phyloP scores from a whole-genome alignment of 1,140 invertebrate species.

The Delia radicum region DNA sequence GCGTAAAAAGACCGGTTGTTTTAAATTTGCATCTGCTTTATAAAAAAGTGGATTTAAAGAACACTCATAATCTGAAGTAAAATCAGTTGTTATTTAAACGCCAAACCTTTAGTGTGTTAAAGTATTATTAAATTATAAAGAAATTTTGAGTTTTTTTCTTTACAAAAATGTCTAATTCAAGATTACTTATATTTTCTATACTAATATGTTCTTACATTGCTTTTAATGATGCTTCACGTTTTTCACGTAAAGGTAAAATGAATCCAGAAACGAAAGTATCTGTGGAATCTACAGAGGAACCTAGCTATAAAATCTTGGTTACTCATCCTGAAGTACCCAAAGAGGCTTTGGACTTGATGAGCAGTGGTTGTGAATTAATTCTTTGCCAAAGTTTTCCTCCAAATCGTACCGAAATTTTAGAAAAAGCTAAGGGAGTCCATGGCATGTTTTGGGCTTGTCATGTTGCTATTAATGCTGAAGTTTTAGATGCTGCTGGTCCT shows the following conservation, averaged over 20 bases:
- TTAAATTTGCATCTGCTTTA: not conserved
- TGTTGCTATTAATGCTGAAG: conserved; percentile 71
- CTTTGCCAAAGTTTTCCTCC: conserved; percentile 40
- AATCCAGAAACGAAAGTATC: not conserved
- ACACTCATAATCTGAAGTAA: not conserved
- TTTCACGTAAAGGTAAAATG: conserved; percentile 11
- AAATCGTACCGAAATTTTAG: conserved; percentile 60
- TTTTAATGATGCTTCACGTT: not conserved
- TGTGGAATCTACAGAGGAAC: not conserved
- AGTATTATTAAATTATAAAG: no score
- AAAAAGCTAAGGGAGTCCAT: conserved; percentile 64
- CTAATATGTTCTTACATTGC: not conserved
- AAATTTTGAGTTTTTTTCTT: not conserved
- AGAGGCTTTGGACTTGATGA: conserved; percentile 54
- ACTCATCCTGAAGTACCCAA: conserved; percentile 55
- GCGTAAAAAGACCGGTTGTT: not conserved
- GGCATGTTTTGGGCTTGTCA: conserved; percentile 69
- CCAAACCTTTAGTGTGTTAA: not conserved
- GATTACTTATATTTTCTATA: not conserved
- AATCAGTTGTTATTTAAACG: not conserved
- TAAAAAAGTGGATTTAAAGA: not conserved
- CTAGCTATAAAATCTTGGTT: conserved; percentile 54
- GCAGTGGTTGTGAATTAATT: conserved; percentile 43
- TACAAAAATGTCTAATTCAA: conserved; percentile 6
- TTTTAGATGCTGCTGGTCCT: conserved; percentile 70